Evolutionary conservation across 2,113 vertebrate genomes (phyloP), one percentile per base, ranked within the genome.

Genomic region (Semicossyphus pulcher): DNA sequence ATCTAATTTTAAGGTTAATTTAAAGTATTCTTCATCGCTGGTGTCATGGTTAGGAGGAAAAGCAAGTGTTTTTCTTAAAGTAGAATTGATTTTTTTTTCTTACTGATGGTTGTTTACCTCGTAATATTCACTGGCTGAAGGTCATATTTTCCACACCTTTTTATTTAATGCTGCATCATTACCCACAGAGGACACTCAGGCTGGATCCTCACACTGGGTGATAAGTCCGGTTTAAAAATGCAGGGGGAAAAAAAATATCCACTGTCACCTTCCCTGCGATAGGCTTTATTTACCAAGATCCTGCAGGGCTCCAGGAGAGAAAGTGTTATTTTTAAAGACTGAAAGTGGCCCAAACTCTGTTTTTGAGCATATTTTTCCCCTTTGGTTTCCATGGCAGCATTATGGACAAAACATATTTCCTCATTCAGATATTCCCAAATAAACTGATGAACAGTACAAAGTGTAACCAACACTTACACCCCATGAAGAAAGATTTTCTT

Each of bases 111-210:
- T 80, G 66, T 80, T 78, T 76, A 62, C 25, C 44, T 67, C 7
- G 15, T 36, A 36, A 57, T 81, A 71, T 63, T 47, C 57, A 63
- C 15, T 12, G 48, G 29, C 37, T 68, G 71, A 86, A 74, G 83
- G 86, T 81, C 70, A 60, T 29, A 52, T 63, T 77, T 58, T 42
- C 23, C 36, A 52, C 42, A 63, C 53, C 32, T 65, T 82, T 67
- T 66, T 29, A 65, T 62, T 69, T 68, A 8, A 60, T 68, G 41
- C 51, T 72, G 72, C 72, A 68, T 77, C 75, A 77, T 81, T 81
- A 80, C 49, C 10, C 67, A 63, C 23, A 51, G 14, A 71, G 65
- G 51, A 12, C 28, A 10, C 1, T 1, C 42, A 32, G 66, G 51
- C 12, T 0, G 9, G 29, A 45, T 48, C 32, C 39, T 76, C 20